These are phyloP conservation scores for Dysdera silvatica DNA, from an alignment of 1,140 invertebrate species.

Conservation along the genomic window DNA sequence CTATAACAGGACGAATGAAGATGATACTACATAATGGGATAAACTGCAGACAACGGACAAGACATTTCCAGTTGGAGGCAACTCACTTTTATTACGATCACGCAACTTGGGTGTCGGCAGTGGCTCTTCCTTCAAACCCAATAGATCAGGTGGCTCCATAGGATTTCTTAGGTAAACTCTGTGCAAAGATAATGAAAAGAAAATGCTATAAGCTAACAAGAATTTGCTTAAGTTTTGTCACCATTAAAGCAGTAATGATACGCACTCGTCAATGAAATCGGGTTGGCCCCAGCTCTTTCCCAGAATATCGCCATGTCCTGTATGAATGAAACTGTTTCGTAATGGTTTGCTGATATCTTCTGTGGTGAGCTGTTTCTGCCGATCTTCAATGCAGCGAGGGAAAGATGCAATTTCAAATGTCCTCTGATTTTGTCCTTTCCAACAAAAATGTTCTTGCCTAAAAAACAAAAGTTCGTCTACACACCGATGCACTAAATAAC, in stretches of 20 bases:
- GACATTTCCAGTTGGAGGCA: background rate
- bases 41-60: background rate
- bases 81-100: slow-evolving; percentile 40
- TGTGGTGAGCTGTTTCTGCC: slow-evolving; percentile 48
- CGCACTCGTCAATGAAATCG: slow-evolving; percentile 61
- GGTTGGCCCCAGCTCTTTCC: slow-evolving; percentile 82
- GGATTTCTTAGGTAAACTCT: slow-evolving; percentile 69
- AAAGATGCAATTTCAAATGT: slow-evolving; percentile 73
- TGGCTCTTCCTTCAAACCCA: slow-evolving; percentile 47
- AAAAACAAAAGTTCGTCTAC: no score
- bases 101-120: slow-evolving; percentile 35
- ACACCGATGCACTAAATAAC: no score
- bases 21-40: no score
- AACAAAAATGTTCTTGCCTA: slow-evolving; percentile 81
- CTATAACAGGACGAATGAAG: no score
- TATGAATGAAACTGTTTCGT: slow-evolving; percentile 78
- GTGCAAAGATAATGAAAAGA: slow-evolving; percentile 4
- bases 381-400: slow-evolving; percentile 59
- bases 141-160: slow-evolving; percentile 69
- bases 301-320: slow-evolving; percentile 51
- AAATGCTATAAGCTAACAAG: background rate
- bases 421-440: slow-evolving; percentile 87
- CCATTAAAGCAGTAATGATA: background rate
- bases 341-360: slow-evolving; percentile 65
- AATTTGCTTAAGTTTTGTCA: background rate